A percentile compares a stretch with the other conserved stretches of the same genome.
phyloP scores from a whole-genome alignment of 2,113 vertebrate genomes.

The Datnioides undecimradiatus region DNA sequence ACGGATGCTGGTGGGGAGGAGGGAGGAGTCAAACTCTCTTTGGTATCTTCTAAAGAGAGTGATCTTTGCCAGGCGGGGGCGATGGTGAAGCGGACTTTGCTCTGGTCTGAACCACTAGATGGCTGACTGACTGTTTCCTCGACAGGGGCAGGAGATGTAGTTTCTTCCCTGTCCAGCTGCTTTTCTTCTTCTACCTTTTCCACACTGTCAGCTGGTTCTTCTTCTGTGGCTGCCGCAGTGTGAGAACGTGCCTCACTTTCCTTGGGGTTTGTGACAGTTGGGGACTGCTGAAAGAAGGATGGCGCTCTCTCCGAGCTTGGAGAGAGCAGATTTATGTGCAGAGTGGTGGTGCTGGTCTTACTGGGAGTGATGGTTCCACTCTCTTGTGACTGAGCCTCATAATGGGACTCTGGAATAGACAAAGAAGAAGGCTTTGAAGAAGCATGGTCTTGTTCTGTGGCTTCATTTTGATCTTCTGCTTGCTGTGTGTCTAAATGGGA shows the following conservation, averaged over 20 bases:
- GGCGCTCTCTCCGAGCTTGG: constrained; percentile 55
- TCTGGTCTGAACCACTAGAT: constrained; percentile 34
- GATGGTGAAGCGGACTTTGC: constrained; percentile 77
- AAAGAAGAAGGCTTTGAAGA: background rate
- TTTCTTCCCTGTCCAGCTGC: background rate
- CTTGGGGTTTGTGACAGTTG: background rate
- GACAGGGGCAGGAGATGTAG: background rate
- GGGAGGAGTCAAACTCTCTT: constrained; percentile 50
- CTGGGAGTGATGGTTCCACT: constrained; percentile 28
- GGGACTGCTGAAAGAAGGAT: constrained; percentile 24
- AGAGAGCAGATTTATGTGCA: constrained; percentile 60
- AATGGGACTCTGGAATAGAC: background rate
- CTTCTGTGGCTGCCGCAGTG: background rate
- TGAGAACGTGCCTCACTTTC: background rate
- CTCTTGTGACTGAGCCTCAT: constrained; percentile 7
- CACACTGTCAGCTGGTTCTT: background rate
- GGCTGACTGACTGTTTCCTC: background rate
- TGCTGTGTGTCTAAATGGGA: background rate
- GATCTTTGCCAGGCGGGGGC: constrained; percentile 85
- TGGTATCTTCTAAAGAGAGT: constrained; percentile 68
- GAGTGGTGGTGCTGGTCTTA: constrained; percentile 18
- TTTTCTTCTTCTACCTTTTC: constrained; percentile 18
- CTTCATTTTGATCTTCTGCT: constrained; percentile 7
- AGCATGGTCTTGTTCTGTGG: background rate
- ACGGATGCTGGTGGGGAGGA: background rate